Evolutionary conservation across 2,888 invertebrate genomes (phyloP), one percentile per base, ranked within the genome.

Genomic region (Pachliopta kotzebuea): DNA sequence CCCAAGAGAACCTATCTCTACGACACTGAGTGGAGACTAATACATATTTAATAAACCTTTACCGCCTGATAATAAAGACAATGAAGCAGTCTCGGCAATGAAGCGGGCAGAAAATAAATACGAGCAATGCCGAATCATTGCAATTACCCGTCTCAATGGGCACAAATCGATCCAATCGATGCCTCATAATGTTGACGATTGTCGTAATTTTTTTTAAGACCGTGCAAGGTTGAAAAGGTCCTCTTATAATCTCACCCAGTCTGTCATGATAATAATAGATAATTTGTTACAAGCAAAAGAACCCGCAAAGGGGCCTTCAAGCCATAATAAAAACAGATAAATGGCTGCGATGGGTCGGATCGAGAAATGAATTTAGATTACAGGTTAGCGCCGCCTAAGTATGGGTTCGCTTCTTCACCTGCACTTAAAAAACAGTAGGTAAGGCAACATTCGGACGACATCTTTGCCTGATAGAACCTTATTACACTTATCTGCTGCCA

Each of bases 301-400:
- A 84, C 86, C 85, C 78, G 88, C 88, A 88, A 90, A 90, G 88
- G 90, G 89, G 82, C 81, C 85, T 82, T 82, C 83, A 85, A 85
- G 84, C 87, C 87, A 83, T 91, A 90, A 90, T 90, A 91, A 90
- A 88, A 90, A 90, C 86, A 83, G 84, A 90, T 86, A 86, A 87
- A 88, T 85, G 85, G 84, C 79, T 79, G 77, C 82, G 83, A 86
- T 88, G 86, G 89, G 88, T 87, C 85, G 89, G 85, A 84, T 88
- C 90, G 86, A 90, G 87, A 90, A 91, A 91, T 91, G 90, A 91
- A 91, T 91, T 91, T 91, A 91, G 91, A 91, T 91, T 91, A 90
- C 85, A 91, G 88, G 90, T 90, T 90, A 90, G 85, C 87, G 90
- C 89, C 88, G 88, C 74, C 86, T 90, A 90, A 91, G 87, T 90